A percentile compares a stretch with the other conserved stretches of the same genome.
These are phyloP conservation scores for Branchipolynoe longqiensis DNA, from an alignment of 2,888 invertebrate species.

Conservation along the genomic window DNA sequence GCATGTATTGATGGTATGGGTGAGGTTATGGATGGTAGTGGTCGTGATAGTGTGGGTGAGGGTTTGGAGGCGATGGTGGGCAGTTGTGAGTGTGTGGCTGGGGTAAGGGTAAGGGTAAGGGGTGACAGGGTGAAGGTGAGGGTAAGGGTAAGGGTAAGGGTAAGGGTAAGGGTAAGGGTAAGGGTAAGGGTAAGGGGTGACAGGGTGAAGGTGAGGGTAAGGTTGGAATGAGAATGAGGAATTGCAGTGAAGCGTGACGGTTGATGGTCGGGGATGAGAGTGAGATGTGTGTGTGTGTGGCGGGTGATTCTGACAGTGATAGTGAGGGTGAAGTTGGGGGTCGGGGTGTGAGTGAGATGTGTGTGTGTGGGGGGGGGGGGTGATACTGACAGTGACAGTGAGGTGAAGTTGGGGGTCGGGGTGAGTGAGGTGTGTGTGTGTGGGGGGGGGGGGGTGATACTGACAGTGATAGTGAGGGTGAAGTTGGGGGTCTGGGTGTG, in stretches of 20 bases:
- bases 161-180: background rate
- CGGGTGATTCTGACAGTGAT: too few species aligned
- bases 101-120: too few species aligned
- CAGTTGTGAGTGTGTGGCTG: too few species aligned
- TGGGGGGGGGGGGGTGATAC: slow-evolving; percentile 5
- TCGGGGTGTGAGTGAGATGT: background rate
- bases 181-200: background rate
- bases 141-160: too few species aligned
- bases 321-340: background rate
- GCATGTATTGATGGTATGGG: too few species aligned
- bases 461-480: too few species aligned
- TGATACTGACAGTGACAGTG: background rate
- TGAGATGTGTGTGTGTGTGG: background rate
- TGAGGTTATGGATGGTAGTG: too few species aligned
- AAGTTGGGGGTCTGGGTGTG: too few species aligned
- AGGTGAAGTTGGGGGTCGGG: background rate
- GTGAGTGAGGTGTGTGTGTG: background rate
- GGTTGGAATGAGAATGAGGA: background rate
- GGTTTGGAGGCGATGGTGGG: too few species aligned
- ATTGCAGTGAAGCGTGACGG: background rate
- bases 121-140: too few species aligned
- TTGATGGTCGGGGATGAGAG: too few species aligned
- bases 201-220: slow-evolving; percentile 12
- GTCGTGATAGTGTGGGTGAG: too few species aligned
- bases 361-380: background rate